Percentiles rank a stretch among this genome's conserved stretches.
Evolutionary conservation across 2,113 vertebrate species (phyloP).

Genomic region (Strix uralensis): DNA sequence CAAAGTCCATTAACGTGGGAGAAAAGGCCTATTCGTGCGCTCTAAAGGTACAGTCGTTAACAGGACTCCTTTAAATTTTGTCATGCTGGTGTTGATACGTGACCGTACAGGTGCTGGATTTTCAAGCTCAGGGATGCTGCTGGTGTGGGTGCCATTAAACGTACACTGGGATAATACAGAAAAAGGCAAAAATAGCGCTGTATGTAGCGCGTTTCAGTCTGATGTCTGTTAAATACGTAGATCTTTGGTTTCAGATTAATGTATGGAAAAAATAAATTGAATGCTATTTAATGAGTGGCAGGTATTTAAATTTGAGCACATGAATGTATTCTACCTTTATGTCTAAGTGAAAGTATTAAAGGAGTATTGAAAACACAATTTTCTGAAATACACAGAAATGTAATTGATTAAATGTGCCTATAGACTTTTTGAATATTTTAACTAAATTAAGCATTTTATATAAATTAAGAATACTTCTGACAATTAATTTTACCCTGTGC

Average conservation of each 20-base stretch:
- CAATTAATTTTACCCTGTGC: neutral
- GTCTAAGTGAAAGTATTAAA: neutral
- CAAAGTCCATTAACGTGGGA: slow-evolving; percentile 92
- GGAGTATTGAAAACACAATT: neutral
- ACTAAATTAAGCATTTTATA: neutral
- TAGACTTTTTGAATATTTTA: neutral
- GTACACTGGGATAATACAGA: neutral
- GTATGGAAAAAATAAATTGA: neutral
- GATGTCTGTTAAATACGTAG: neutral
- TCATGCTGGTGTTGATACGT: neutral
- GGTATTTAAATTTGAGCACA: neutral
- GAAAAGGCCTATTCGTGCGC: slow-evolving; percentile 91
- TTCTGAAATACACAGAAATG: neutral
- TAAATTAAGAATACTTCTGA: neutral
- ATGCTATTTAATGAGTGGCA: neutral
- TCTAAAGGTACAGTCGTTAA: slow-evolving; percentile 77
- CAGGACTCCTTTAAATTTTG: neutral
- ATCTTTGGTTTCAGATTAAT: neutral
- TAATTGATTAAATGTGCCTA: neutral
- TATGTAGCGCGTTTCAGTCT: neutral
- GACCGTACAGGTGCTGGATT: neutral
- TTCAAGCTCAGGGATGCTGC: neutral
- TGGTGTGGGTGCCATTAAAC: neutral
- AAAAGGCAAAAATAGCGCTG: neutral
- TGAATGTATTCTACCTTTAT: neutral